Evolutionary conservation across 1,140 invertebrate species (phyloP), one percentile per base, ranked within the genome.

Genomic region (Araneus ventricosus): DNA sequence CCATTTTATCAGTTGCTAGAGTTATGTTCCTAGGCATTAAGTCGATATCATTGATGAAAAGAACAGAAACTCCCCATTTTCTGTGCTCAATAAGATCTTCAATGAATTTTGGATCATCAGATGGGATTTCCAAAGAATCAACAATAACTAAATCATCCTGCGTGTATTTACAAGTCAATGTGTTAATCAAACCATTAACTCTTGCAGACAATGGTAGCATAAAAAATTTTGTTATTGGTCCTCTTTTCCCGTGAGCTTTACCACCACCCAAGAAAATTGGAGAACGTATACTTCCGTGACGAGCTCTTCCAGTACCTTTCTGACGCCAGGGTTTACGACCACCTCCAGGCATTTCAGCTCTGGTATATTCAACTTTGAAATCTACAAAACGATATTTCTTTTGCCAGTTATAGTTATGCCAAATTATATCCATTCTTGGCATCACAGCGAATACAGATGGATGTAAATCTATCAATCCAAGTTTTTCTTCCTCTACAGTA

Each of bases 61-160:
- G 96, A 45, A 99, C 98, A n/a, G 98, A 99, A 59, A 98, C 97
- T 61, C 99, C 99, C 99, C 99, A 99, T 95, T 97, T 97, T 94
- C 99, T 97, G 87, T 96, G 96, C 94, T 98, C 97, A 30, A 98
- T 97, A 37, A 99, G 95, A 94, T 99, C 97, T 94, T 97, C 95
- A 2, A 99, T 95, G 95, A 97, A 99, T 8, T 97, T 95, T 7
- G 97, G 96, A 94, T 99, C 97, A 79, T 97, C 96, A n/a, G 97
- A 96, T 14, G 98, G 98, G 94, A 99, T 95, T 93, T 99, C 97
- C 24, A 99, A 96, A 95, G 97, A 96, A 92, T 98, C 97, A 0
- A 99, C 97, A 94, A 99, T 96, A 95, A 99, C 98, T 67, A 99
- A 95, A 96, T 99, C 98, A 96, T 99, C 98, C 96, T 99, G 98